Evolutionary conservation across 2,797 vertebrate species (phyloP).

Genomic region (Thalassophryne amazonica): DNA sequence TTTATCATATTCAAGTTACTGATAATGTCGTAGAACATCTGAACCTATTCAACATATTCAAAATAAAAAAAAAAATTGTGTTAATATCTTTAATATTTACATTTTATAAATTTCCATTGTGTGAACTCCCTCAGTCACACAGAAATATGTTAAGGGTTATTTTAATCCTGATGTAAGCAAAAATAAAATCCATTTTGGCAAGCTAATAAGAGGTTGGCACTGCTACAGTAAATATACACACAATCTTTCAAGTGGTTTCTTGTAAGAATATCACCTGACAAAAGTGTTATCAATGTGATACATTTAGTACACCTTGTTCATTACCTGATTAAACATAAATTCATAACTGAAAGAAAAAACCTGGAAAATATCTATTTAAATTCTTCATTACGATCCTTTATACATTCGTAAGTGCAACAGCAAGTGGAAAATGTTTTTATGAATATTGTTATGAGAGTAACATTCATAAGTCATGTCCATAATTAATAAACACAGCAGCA

Average conservation of each 20-base stretch:
- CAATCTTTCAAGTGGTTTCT: slow-evolving; percentile 78
- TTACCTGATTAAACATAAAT: slow-evolving; percentile 41
- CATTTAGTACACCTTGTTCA: slow-evolving; percentile 64
- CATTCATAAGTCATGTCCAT: slow-evolving; percentile 62
- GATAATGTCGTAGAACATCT: no score
- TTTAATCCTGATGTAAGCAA: slow-evolving; percentile 74
- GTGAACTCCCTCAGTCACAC: slow-evolving; percentile 51
- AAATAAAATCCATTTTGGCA: slow-evolving; percentile 92
- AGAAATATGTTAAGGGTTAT: slow-evolving; percentile 72
- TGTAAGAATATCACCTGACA: slow-evolving; percentile 81
- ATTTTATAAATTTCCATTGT: slow-evolving; percentile 66
- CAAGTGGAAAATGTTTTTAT: slow-evolving; percentile 76
- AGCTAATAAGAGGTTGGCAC: slow-evolving; percentile 89
- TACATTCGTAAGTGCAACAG: slow-evolving; percentile 86
- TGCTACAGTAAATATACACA: slow-evolving; percentile 83
- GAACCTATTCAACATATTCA: no score
- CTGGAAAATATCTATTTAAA: slow-evolving; percentile 66
- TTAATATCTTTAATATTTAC: slow-evolving; percentile 83
- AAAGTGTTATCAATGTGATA: slow-evolving; percentile 78
- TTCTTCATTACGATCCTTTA: slow-evolving; percentile 78
- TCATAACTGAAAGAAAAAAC: slow-evolving; percentile 63
- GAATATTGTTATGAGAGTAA: slow-evolving; percentile 71
- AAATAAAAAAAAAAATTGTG: no score
- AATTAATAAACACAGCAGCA: slow-evolving; percentile 58
- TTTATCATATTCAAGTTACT: no score